These are phyloP conservation scores for Xenopus tropicalis DNA, from an alignment of 2,113 vertebrate species.

Conservation along the genomic window UCB_Xtro_10.0 CM004445.2:67297501-67298000, in stretches of 20 bases:
- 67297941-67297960: too few species aligned
- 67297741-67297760: slow-evolving; percentile 38
- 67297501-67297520: slow-evolving; percentile 76
- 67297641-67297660: slow-evolving; percentile 41
- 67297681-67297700: slow-evolving; percentile 52
- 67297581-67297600: slow-evolving; percentile 60
- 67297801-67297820: too few species aligned
- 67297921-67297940: too few species aligned
- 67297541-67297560: slow-evolving; percentile 54
- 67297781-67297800: slow-evolving; percentile 15
- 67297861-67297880: too few species aligned
- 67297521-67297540: slow-evolving; percentile 66
- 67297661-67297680: slow-evolving; percentile 51
- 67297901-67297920: too few species aligned
- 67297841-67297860: too few species aligned
- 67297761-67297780: slow-evolving; percentile 47
- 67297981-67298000: too few species aligned
- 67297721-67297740: slow-evolving; percentile 50
- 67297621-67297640: slow-evolving; percentile 49
- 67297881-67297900: too few species aligned
- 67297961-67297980: too few species aligned
- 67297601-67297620: slow-evolving; percentile 59
- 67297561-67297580: slow-evolving; percentile 53
- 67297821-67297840: too few species aligned
- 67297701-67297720: slow-evolving; percentile 52